A percentile compares a stretch with the other conserved stretches of the same genome.
These are phyloP conservation scores for Austrolebias charrua DNA, from an alignment of 2,797 vertebrate genomes.

Conservation along the genomic window DNA sequence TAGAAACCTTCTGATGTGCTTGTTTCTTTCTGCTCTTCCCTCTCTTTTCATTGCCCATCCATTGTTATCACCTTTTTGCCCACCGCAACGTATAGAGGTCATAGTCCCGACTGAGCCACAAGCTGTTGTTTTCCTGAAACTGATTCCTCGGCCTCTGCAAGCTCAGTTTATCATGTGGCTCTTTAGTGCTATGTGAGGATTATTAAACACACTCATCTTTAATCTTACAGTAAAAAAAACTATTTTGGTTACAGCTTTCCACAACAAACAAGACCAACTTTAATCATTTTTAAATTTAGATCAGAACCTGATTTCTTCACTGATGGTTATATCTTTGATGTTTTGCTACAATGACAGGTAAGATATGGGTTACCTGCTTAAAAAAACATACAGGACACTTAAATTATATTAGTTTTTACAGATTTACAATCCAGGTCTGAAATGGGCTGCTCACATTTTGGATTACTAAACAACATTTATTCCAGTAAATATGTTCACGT, in stretches of 20 bases:
- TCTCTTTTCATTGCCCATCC: conserved; percentile 27
- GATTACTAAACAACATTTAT: conserved; percentile 10
- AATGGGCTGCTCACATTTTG: neutral
- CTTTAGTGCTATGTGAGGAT: conserved; percentile 27
- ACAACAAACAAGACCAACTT: conserved; percentile 4
- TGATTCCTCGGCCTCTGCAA: conserved; percentile 53
- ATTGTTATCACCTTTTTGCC: conserved; percentile 48
- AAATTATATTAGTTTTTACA: conserved; percentile 3
- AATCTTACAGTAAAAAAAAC: neutral
- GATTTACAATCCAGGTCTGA: conserved; percentile 1
- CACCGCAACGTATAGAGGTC: conserved; percentile 66
- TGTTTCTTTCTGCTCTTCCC: conserved; percentile 12
- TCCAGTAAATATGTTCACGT: conserved; percentile 1
- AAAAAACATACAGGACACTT: too few relatives aligned
- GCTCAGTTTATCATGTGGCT: conserved; percentile 51
- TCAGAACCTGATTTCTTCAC: conserved; percentile 12
- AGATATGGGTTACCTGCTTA: neutral
- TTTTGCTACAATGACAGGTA: conserved; percentile 7
- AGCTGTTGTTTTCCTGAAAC: conserved; percentile 73
- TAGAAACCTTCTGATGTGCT: conserved; percentile 3
- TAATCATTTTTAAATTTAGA: conserved; percentile 4
- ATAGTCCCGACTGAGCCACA: conserved; percentile 76
- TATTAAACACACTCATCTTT: conserved; percentile 23
- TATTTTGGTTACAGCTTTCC: neutral
- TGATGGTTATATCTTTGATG: conserved; percentile 15